Conservation (phyloP, 2,888 invertebrate genomes). For the Esperia sulphurella region DNA sequence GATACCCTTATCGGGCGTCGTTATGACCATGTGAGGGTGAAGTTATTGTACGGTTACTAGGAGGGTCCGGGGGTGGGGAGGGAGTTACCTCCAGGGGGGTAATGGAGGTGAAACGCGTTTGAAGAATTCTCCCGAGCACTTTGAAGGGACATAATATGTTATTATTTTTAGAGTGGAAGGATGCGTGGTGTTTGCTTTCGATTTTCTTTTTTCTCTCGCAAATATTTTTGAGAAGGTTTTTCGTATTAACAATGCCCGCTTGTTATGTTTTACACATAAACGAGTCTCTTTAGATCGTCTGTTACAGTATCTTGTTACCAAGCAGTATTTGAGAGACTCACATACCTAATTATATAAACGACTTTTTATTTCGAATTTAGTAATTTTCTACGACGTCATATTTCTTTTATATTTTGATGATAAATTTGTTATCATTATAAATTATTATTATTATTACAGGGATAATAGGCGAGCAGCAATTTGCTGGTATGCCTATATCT, state of each 20-base stretch:
- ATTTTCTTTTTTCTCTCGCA: constrained; percentile 32
- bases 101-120: constrained; percentile 45
- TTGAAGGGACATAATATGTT: constrained; percentile 72
- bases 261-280: not conserved
- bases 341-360: too few species aligned
- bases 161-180: constrained; percentile 59
- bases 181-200: constrained; percentile 50
- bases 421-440: too few species aligned
- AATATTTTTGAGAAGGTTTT: not conserved
- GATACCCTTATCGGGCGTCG: constrained; percentile 76
- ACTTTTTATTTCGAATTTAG: too few species aligned
- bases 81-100: constrained; percentile 25
- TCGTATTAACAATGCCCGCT: not conserved
- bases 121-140: constrained; percentile 49
- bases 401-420: too few species aligned
- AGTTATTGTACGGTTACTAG: constrained; percentile 58
- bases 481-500: too few species aligned
- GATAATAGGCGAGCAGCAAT: too few species aligned
- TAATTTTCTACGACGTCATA: too few species aligned
- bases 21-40: constrained; percentile 79
- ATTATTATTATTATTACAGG: too few species aligned
- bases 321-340: too few species aligned
- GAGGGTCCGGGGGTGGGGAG: constrained; percentile 33
- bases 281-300: not conserved
- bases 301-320: not conserved